A percentile compares a stretch with the other conserved stretches of the same genome.
Evolutionary conservation across 2,888 invertebrate genomes (phyloP).

Genomic region (Drosophila kuntzei): DNA sequence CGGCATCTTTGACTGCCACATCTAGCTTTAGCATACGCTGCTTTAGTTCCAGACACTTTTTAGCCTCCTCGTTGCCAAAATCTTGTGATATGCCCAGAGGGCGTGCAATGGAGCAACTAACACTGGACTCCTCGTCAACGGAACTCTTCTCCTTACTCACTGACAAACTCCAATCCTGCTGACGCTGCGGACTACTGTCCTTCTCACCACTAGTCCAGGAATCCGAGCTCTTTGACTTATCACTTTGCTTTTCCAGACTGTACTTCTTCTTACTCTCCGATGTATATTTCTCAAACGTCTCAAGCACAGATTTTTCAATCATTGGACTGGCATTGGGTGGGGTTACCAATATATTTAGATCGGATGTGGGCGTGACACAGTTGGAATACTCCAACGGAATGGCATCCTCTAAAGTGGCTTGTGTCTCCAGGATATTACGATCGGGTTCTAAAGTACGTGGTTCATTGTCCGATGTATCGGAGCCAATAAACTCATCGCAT

Average conservation of each 20-base stretch:
- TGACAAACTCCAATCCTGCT: slow-evolving; percentile 86
- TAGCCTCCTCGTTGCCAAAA: slow-evolving; percentile 88
- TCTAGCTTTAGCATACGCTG: slow-evolving; percentile 88
- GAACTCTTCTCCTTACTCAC: slow-evolving; percentile 88
- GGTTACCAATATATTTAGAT: slow-evolving; percentile 87
- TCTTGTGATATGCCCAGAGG: slow-evolving; percentile 92
- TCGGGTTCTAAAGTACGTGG: slow-evolving; percentile 83
- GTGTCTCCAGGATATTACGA: slow-evolving; percentile 86
- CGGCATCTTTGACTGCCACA: slow-evolving; percentile 85
- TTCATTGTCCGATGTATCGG: slow-evolving; percentile 88
- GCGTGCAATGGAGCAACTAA: slow-evolving; percentile 92
- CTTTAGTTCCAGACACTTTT: slow-evolving; percentile 87
- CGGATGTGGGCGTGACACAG: slow-evolving; percentile 83
- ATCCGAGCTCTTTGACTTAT: slow-evolving; percentile 91
- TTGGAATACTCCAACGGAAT: slow-evolving; percentile 86
- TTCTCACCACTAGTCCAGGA: slow-evolving; percentile 93
- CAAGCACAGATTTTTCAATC: slow-evolving; percentile 86
- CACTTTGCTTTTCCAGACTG: slow-evolving; percentile 87
- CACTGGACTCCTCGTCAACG: slow-evolving; percentile 90
- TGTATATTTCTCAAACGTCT: slow-evolving; percentile 81
- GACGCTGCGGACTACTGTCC: slow-evolving; percentile 88
- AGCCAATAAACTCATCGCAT: slow-evolving; percentile 89
- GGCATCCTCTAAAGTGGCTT: slow-evolving; percentile 88
- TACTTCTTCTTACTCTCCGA: slow-evolving; percentile 87
- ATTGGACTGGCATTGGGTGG: slow-evolving; percentile 88